Conservation (phyloP, 2,797 vertebrate species). For the Alectoris magna region DNA sequence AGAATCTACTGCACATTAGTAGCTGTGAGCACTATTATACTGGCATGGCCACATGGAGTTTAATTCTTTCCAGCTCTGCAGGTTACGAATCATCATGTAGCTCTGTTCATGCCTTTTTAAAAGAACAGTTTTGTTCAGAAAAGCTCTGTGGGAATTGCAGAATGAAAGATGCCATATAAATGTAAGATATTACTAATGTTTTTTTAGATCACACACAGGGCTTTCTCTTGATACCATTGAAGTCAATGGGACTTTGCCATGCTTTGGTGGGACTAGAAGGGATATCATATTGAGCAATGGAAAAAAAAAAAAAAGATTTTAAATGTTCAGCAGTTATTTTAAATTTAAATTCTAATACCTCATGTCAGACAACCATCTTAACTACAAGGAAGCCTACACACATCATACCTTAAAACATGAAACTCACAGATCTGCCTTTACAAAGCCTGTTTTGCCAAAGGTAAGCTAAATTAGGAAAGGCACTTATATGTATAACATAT, state of each 20-base stretch:
- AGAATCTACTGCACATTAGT: background rate
- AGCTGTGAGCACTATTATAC: conserved; percentile 2
- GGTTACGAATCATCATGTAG: background rate
- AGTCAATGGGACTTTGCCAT: background rate
- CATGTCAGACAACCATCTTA: background rate
- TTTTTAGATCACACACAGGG: background rate
- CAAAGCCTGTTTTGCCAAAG: background rate
- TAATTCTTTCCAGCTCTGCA: background rate
- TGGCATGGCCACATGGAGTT: background rate
- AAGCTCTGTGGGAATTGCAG: background rate
- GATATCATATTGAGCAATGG: background rate
- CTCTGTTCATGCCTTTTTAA: background rate
- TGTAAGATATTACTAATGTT: background rate
- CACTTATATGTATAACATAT: rapidly evolving
- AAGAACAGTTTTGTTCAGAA: background rate
- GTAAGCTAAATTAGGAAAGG: background rate
- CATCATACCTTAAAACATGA: background rate
- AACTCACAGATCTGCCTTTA: background rate
- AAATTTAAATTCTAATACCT: background rate
- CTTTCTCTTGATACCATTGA: background rate
- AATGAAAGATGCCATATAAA: background rate
- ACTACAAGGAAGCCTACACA: background rate
- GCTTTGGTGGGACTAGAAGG: background rate
- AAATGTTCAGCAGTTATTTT: background rate
- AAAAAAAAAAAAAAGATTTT: background rate